Percentiles rank a stretch among this genome's conserved stretches.
Conservation (phyloP, 2,888 invertebrate genomes). For the Agrochola lota region DNA sequence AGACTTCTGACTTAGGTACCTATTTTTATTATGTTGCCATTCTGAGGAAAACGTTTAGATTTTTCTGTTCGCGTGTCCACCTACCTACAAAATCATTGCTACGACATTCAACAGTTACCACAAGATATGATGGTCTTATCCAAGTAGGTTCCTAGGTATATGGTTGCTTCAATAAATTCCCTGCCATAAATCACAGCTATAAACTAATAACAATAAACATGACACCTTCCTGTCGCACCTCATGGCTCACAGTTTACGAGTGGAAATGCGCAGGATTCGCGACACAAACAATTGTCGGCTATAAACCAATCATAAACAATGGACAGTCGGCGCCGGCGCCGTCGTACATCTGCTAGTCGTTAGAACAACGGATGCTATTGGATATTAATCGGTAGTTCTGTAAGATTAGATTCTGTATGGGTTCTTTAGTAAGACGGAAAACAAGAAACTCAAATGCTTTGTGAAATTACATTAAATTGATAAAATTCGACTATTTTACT, state of each 20-base stretch:
- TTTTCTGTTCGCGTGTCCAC: too few species aligned
- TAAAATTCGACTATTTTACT: background rate
- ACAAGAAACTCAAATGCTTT: background rate
- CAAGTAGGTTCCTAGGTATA: background rate
- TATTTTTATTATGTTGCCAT: too few species aligned
- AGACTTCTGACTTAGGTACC: too few species aligned
- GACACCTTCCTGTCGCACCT: slow-evolving; percentile 46
- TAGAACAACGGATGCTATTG: slow-evolving; percentile 53
- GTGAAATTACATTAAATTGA: background rate
- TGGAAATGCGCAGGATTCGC: slow-evolving; percentile 62
- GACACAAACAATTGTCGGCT: slow-evolving; percentile 61
- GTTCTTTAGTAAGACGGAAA: background rate
- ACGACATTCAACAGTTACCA: background rate
- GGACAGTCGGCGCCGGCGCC: slow-evolving; percentile 80
- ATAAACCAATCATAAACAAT: slow-evolving; percentile 72
- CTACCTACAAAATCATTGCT: background rate
- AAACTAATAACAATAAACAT: slow-evolving; percentile 33
- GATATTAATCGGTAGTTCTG: slow-evolving; percentile 38
- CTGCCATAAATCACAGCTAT: slow-evolving; percentile 32
- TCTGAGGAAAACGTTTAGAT: too few species aligned
- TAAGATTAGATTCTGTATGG: slow-evolving; percentile 8
- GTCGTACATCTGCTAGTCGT: slow-evolving; percentile 67
- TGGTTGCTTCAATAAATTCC: slow-evolving; percentile 4
- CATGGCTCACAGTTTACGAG: slow-evolving; percentile 49
- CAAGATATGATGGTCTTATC: background rate